Conservation (phyloP, 2,888 invertebrate genomes). For the Athetis lepigone region DNA sequence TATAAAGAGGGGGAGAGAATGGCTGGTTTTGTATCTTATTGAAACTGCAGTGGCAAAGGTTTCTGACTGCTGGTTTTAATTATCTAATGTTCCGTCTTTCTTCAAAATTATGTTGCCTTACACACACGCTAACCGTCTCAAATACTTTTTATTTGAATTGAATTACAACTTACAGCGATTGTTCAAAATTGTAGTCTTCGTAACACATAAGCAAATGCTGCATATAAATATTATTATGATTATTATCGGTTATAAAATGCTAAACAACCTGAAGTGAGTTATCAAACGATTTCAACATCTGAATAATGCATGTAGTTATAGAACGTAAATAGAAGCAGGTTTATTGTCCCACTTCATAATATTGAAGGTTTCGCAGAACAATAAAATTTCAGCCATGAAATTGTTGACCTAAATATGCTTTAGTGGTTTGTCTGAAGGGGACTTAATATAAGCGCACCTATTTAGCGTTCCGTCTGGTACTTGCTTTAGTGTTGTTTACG, state of each 20-base stretch:
- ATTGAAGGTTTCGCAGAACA: conserved; percentile 41
- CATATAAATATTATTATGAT: too few species aligned
- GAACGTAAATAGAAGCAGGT: conserved; percentile 14
- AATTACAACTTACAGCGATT: too few species aligned
- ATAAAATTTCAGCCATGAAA: conserved; percentile 45
- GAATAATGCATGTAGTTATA: conserved; percentile 37
- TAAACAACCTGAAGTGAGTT: background rate
- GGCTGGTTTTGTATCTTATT: background rate
- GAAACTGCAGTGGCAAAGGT: too few species aligned
- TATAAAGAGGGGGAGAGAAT: background rate
- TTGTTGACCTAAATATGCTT: conserved; percentile 41
- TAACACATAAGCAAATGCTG: too few species aligned
- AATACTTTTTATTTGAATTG: too few species aligned
- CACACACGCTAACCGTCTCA: too few species aligned
- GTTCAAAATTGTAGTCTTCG: too few species aligned
- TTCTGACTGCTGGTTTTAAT: too few species aligned
- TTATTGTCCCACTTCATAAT: conserved; percentile 40
- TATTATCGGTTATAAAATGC: conserved; percentile 1
- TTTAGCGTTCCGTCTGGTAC: background rate
- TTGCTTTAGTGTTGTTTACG: background rate
- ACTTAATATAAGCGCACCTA: background rate
- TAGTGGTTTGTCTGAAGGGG: background rate
- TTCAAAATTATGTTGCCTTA: too few species aligned
- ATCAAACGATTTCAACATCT: conserved; percentile 16
- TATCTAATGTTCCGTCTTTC: too few species aligned